Evolutionary conservation across 2,113 vertebrate species (phyloP).

Genomic region (Trematocara variabile): DNA sequence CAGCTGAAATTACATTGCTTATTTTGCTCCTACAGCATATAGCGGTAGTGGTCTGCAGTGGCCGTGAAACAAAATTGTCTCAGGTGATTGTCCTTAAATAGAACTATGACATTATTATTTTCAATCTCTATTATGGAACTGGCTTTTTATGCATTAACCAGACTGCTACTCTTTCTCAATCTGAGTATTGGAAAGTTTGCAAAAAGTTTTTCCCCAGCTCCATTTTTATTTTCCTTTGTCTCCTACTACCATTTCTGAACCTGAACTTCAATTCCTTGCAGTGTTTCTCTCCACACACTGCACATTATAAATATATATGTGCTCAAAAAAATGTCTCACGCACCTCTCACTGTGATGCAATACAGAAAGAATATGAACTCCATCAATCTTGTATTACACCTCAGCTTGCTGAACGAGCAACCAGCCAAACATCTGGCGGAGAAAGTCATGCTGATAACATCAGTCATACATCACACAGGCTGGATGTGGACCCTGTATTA

Average conservation of each 20-base stretch:
- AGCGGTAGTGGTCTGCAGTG: neutral
- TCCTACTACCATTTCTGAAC: neutral
- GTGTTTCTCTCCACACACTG: neutral
- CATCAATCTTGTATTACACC: neutral
- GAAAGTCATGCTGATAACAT: neutral
- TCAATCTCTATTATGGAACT: neutral
- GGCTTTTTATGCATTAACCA: neutral
- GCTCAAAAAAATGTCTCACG: neutral
- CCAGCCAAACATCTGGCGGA: neutral
- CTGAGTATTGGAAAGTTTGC: neutral
- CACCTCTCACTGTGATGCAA: neutral
- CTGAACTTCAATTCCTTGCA: neutral
- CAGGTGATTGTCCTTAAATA: accelerated
- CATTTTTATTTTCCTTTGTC: neutral
- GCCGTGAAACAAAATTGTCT: neutral
- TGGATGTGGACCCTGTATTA: accelerated
- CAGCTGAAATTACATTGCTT: neutral
- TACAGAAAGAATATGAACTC: neutral
- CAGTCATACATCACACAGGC: neutral
- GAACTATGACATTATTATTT: neutral
- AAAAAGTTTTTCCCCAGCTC: neutral
- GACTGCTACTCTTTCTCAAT: neutral
- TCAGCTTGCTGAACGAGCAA: neutral
- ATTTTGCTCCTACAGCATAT: neutral
- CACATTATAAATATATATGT: neutral